Evolutionary conservation across 1,140 invertebrate genomes (phyloP), one percentile per base, ranked within the genome.

Genomic region (Drosophila kikkawai): DNA sequence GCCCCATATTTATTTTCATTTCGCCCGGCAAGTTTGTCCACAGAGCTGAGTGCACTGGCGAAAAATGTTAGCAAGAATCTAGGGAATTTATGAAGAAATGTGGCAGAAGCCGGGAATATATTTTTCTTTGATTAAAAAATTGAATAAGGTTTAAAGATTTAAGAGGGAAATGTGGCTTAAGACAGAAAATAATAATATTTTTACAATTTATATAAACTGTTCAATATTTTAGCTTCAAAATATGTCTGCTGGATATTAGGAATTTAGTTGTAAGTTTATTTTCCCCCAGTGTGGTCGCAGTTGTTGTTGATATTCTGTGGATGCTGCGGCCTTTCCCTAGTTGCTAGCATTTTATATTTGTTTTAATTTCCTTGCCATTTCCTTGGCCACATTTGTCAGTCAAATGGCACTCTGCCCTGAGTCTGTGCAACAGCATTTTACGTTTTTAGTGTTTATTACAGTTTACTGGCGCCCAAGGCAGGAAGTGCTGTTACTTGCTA

Each of bases 311-410:
- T 70, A 17, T 41, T 50, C 36, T 51, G 61, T 22, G 69, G 36
- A 34, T 79, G 67, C 34, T 50, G 45, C 41, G 37, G 37, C 41
- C 41, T 12, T 50, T 69, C 50, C 65, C 71, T 83, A 71, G 83
- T 74, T 88, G 77, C 77, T 67, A 48, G 63, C 80, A 73, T 88
- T 87, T 84, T 84, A 87, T 87, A 90, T 87, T 87, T 87, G 84
- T 87, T 87, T 87, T 87, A 87, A 87, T 87, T 87, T 87, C 84
- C 84, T 90, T 84, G 84, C 81, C 78, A 87, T 90, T 87, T 88
- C 85, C 81, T 68, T 64, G 56, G 74, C 84, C 79, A 79, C 85
- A 85, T 90, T 90, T 90, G 84, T 85, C 85, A 90, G 84, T 90
- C 69, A 88, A 87, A 84, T 78, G 77, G 68, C 53, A 56, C 32